Evolutionary conservation across 2,113 vertebrate species (phyloP).

Genomic region (Campylomormyrus tamandua): DNA sequence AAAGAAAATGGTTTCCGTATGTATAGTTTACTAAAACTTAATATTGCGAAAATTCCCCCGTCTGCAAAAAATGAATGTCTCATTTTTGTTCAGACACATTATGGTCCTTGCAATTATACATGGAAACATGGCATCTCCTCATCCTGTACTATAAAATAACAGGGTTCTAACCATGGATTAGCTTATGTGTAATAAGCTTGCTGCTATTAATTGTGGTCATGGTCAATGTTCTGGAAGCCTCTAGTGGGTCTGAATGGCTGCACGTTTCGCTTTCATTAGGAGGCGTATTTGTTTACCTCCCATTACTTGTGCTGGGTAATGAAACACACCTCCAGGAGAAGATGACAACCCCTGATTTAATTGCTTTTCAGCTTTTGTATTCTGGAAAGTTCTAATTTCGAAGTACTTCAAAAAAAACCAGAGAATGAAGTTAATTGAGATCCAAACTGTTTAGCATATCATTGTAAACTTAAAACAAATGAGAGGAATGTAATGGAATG

Average conservation of each 20-base stretch:
- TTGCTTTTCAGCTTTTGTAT: background rate
- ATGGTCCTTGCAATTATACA: background rate
- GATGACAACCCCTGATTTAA: background rate
- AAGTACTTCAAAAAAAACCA: background rate
- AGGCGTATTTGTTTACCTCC: background rate
- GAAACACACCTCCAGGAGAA: background rate
- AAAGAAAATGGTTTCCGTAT: background rate
- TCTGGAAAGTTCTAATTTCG: background rate
- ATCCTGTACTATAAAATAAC: background rate
- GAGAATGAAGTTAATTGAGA: background rate
- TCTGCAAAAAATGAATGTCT: background rate
- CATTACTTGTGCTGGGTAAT: background rate
- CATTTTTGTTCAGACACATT: background rate
- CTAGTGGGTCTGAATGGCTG: background rate
- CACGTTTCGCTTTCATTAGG: background rate
- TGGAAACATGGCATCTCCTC: background rate
- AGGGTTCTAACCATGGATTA: background rate
- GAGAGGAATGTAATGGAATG: background rate
- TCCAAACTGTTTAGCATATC: background rate
- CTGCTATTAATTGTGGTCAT: background rate
- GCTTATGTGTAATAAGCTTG: background rate
- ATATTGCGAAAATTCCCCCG: background rate
- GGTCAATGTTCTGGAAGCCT: background rate
- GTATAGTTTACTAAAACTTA: background rate
- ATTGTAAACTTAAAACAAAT: background rate